Percentiles rank a stretch among this genome's conserved stretches.
Conservation (phyloP, 2,113 vertebrate genomes). For the Nothocercus julius region DNA sequence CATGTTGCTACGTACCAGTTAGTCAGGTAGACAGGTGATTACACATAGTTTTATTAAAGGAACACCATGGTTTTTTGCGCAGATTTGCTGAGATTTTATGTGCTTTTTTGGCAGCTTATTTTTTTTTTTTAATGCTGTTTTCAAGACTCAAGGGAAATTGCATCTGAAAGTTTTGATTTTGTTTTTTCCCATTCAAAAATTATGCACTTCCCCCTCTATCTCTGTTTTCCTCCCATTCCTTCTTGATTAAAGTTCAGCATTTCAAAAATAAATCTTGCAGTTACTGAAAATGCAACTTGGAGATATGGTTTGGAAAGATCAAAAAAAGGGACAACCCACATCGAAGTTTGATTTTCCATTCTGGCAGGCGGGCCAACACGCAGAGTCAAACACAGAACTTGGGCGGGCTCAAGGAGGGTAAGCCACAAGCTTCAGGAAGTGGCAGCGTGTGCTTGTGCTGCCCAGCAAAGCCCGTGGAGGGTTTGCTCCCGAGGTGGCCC, state of each 20-base stretch:
- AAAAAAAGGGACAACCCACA: constrained; percentile 15
- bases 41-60: constrained; percentile 17
- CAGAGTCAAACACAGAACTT: not conserved
- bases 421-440: constrained; percentile 5
- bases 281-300: not conserved
- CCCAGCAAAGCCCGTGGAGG: not conserved
- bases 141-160: not conserved
- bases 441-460: accelerated
- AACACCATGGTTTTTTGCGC: not conserved
- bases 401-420: not conserved
- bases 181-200: constrained; percentile 10
- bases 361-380: not conserved
- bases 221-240: not conserved
- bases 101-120: not conserved
- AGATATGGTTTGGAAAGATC: not conserved
- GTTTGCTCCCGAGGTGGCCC: not conserved
- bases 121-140: not conserved
- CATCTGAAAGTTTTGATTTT: not conserved
- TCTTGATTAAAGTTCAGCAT: not conserved
- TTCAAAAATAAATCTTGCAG: constrained; percentile 33
- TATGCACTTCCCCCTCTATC: not conserved
- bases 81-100: not conserved
- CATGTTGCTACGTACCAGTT: constrained; percentile 14
- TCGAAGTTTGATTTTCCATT: not conserved
- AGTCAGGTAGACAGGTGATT: constrained; percentile 29